Evolutionary conservation across 2,797 vertebrate species (phyloP), one percentile per base, ranked within the genome.

Genomic region (Artibeus lituratus): DNA sequence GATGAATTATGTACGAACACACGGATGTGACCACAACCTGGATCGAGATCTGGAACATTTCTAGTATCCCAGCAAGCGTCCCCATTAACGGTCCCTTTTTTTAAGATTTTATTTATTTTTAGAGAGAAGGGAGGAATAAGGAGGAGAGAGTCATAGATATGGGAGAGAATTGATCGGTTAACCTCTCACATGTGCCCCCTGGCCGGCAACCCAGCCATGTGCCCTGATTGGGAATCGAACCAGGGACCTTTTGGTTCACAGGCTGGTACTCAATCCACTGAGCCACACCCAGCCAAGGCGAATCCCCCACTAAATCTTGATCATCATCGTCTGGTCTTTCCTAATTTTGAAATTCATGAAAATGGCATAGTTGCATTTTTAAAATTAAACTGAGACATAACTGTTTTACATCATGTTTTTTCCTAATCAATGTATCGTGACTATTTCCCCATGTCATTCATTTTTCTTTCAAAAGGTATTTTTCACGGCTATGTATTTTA

Each of bases 261-360:
- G 57, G 57, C 57, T 29, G 57, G 26, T 26, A 59, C 26, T 59
- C 57, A 59, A 14, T 62, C 12, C 59, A 32, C 59, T 62, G 26
- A 62, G 59, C 26, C 59, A 62, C 59, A 62, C 26, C 26, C 59
- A 62, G 59, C 26, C 59, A 62, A 26, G 26, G 59, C 59, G 14
- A 62, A 62, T 32, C 59, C 26, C 53, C 37, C 42, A 35, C 35
- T 8, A 39, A 59, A 65, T 49, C 69, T 87, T 69, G n/a, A 81
- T 53, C 62, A 91, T 37, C 18, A 51, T 7, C 16, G 35, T n/a
- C 55, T 5, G 29, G 57, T 62, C 73, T 84, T 93, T 26, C 24
- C 53, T 85, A 67, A 37, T 87, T 95, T 94, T 81, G 39, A 95
- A 77, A 32, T 53, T 96, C 49, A 59, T 55, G 67, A 95, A 94